Conservation (phyloP, 2,113 vertebrate genomes). For the Mandrillus leucophaeus region DNA sequence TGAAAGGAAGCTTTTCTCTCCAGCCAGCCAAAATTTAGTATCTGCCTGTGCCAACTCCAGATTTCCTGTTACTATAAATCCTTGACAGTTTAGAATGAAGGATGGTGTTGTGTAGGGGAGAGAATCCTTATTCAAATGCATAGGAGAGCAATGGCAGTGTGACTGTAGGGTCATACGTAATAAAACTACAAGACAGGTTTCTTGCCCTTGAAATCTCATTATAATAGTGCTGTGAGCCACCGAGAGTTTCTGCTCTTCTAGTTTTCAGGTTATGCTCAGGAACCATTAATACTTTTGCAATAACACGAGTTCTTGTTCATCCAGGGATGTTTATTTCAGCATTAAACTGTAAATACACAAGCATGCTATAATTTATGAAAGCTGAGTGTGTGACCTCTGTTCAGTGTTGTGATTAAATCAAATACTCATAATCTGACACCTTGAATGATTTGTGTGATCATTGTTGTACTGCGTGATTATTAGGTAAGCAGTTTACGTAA, state of each 20-base stretch:
- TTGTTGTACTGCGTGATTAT: neutral
- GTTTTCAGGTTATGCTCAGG: neutral
- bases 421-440: neutral
- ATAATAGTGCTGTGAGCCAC: neutral
- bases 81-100: neutral
- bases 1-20: neutral
- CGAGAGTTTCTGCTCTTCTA: accelerated
- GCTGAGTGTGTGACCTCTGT: neutral
- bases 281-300: neutral
- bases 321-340: neutral
- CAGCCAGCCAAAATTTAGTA: slow-evolving; percentile 6
- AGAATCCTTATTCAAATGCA: neutral
- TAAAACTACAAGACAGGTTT: neutral
- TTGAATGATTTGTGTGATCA: neutral
- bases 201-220: neutral
- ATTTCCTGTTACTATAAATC: neutral
- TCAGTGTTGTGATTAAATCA: neutral
- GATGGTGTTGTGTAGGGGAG: neutral
- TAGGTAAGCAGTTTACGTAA: neutral
- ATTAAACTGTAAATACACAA: neutral
- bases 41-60: neutral
- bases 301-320: neutral
- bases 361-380: neutral
- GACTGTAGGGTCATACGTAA: neutral
- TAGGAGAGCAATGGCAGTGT: neutral